phyloP scores from a whole-genome alignment of 2,888 invertebrate genomes.

The Eustalomyia histrio region DNA sequence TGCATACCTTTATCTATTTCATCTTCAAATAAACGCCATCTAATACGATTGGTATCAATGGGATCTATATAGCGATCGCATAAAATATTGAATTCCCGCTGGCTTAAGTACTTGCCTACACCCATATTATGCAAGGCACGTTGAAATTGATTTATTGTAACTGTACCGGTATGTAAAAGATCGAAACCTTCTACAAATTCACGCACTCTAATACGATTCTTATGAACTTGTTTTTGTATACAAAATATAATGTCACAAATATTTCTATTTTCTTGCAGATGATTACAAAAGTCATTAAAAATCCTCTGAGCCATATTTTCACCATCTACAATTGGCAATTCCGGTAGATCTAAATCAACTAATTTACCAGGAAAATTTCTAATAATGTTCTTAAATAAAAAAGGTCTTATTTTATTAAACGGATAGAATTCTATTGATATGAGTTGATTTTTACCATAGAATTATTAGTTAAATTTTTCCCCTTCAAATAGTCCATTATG shows the following conservation, averaged over 20 bases:
- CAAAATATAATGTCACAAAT: constrained; percentile 74
- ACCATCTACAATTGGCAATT: constrained; percentile 80
- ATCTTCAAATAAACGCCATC: constrained; percentile 88
- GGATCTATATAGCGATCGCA: constrained; percentile 86
- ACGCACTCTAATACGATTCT: constrained; percentile 83
- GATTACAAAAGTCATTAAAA: constrained; percentile 69
- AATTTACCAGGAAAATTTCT: constrained; percentile 82
- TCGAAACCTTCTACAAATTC: constrained; percentile 88
- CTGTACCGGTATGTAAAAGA: constrained; percentile 84
- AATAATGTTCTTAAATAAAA: too few relatives aligned
- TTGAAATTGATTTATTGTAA: constrained; percentile 86
- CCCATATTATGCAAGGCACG: constrained; percentile 85
- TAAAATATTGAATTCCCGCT: constrained; percentile 84
- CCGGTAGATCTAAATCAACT: constrained; percentile 85
- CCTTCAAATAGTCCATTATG: constrained; percentile 82
- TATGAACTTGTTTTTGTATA: constrained; percentile 85
- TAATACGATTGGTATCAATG: constrained; percentile 84
- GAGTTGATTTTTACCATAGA: constrained; percentile 53
- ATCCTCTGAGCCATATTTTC: constrained; percentile 64
- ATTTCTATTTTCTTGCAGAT: constrained; percentile 69
- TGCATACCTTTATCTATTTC: constrained; percentile 86
- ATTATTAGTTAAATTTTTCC: constrained; percentile 80
- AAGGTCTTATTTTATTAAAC: background rate
- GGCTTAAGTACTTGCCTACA: constrained; percentile 82
- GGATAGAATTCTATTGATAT: constrained; percentile 24